A percentile compares a stretch with the other conserved stretches of the same genome.
Evolutionary conservation across 2,797 vertebrate genomes (phyloP).

Genomic region (Pteropus rufus): DNA sequence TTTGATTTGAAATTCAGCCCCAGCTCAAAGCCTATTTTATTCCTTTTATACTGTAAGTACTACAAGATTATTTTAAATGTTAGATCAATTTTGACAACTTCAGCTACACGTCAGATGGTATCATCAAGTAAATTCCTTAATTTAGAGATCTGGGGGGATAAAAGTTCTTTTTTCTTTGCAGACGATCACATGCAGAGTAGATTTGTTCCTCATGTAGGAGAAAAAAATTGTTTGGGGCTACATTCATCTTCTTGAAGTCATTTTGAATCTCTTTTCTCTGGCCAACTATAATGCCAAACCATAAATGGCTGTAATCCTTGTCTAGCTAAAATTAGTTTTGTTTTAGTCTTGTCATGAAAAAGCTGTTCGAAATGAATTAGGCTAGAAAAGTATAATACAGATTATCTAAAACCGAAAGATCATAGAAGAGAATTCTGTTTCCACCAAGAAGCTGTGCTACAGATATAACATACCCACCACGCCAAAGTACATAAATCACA

Average conservation of each 20-base stretch:
- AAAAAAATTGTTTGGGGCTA: not conserved
- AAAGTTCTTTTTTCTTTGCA: not conserved
- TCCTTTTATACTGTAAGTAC: not conserved
- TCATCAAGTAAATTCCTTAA: conserved; percentile 31
- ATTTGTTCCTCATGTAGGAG: not conserved
- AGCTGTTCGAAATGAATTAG: not conserved
- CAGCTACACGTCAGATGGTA: not conserved
- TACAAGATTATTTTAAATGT: not conserved
- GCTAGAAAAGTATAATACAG: not conserved
- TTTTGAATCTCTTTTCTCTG: not conserved
- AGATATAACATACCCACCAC: not conserved
- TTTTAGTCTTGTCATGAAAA: not conserved
- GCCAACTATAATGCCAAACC: not conserved
- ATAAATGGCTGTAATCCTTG: conserved; percentile 8
- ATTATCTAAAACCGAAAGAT: not conserved
- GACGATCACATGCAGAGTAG: not conserved
- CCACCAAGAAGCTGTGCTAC: not conserved
- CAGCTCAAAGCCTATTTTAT: not conserved
- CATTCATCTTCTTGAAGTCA: conserved; percentile 22
- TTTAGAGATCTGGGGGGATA: not conserved
- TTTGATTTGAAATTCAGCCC: not conserved
- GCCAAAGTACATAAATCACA: not conserved
- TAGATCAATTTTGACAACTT: conserved; percentile 4
- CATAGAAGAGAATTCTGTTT: not conserved
- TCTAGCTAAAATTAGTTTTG: conserved; percentile 46